phyloP scores from a whole-genome alignment of 35 echinoderm and acorn worm species.

The Heliocidaris tuberculata region DNA sequence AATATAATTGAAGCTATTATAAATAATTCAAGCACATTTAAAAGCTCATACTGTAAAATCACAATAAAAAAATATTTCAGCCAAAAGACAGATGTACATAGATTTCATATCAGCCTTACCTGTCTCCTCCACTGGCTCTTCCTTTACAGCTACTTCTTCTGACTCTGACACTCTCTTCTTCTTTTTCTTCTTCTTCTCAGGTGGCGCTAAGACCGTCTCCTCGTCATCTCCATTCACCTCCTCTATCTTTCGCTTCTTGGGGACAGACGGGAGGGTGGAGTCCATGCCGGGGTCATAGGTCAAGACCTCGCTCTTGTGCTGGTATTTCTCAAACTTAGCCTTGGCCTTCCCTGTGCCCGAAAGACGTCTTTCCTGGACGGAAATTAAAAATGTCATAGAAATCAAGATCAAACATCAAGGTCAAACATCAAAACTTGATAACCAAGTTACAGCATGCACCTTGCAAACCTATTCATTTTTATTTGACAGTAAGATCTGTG shows the following conservation, averaged over 20 bases:
- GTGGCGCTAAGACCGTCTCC: not conserved
- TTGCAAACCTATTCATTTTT: not conserved
- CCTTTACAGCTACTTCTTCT: constrained; percentile 59
- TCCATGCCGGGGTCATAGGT: constrained; percentile 86
- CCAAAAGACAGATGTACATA: not conserved
- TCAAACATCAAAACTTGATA: not conserved
- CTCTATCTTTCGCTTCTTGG: constrained; percentile 67
- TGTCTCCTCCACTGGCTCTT: constrained; percentile 45
- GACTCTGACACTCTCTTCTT: constrained; percentile 51
- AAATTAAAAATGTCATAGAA: not conserved
- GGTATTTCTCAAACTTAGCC: constrained; percentile 91
- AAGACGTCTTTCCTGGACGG: constrained; percentile 59
- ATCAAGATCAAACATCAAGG: not conserved
- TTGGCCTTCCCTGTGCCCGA: constrained; percentile 87
- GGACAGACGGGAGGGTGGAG: constrained; percentile 78
- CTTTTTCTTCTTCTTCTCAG: constrained; percentile 87
- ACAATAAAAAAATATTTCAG: not conserved
- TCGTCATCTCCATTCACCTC: constrained; percentile 69
- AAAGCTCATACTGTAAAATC: not conserved
- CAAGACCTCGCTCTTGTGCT: constrained; percentile 86
- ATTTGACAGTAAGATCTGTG: not conserved
- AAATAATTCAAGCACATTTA: too few species aligned
- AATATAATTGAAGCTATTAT: too few species aligned
- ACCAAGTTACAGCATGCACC: not conserved
- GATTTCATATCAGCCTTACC: not conserved